Base-by-base conservation (phyloP, 2,113 vertebrate species). In the Baryphthengus martii region DNA sequence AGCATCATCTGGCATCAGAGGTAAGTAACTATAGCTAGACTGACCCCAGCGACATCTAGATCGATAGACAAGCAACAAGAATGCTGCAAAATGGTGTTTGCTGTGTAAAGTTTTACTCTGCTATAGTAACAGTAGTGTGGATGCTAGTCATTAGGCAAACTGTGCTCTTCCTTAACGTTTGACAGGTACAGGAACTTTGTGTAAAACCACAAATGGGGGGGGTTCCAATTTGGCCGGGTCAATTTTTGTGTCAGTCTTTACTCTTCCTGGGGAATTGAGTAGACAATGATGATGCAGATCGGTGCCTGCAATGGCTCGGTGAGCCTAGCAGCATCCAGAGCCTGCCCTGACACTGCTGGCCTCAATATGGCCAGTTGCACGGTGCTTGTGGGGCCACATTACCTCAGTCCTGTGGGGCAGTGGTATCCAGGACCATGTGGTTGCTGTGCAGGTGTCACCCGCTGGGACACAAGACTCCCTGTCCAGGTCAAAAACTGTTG, bases 321-420 rank as follows among this genome's bases (percentile, higher is more conserved):
- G 47, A 35, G 23, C n/a, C 14, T 13, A 4, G 62, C 9, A 47
- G 19, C n/a, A 42, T 3, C 25, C 52, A 18, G 26, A 71, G 37
- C 50, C 33, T 45, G 33, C 33, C 31, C 42, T 35, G 39, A 37
- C n/a, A 35, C 66, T 3, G 6, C 70, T 1, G 7, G 35, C 26
- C 42, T 14, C 2, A 5, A 0, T 1, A 0, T 0, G 52, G 20
- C 21, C 25, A 5, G 31, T 0, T 35, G 29, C 29, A 2, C 4
- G 1, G 71, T 7, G n/a, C 33, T 23, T 15, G 13, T 23, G 28
- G 5, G 23, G 21, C 40, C 8, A n/a, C 23, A 3, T 24, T 35
- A 3, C 11, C 13, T 17, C 49, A 10, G 26, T 37, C 31, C 28
- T 11, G 12, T 21, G 31, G 5, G 23, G 20, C 39, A 29, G 9